Evolutionary conservation across 2,888 invertebrate genomes (phyloP), one percentile per base, ranked within the genome.

Genomic region (Nowickia ferox): DNA sequence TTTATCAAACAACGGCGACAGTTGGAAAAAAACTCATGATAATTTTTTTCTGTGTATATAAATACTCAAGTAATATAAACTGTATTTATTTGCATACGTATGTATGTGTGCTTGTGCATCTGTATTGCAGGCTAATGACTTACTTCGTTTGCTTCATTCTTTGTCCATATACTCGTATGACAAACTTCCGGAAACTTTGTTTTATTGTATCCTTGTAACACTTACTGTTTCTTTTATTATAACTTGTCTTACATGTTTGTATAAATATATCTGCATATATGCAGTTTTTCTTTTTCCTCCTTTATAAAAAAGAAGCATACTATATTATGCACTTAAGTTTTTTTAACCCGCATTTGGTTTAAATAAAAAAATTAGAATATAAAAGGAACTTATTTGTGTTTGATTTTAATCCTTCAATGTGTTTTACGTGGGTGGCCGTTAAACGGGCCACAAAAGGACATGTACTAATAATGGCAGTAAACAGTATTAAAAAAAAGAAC

Each of bases 141-240:
- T 83, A 77, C 76, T 77, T 77, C 66, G 59, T 83, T 61, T 77
- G 77, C 44, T 44, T 65, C 72, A 42, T 77, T 57, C 48, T 65
- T 65, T 30, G 63, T 79, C 79, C 63, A 79, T 77, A 77, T 72
- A 30, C 6, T n/a, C n/a, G n/a, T n/a, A n/a, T n/a, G 53, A 61
- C 53, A 77, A 83, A 83, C 77, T 83, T 83, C 83, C 83, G 71
- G 77, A 65, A 83, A 77, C 77, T 77, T 77, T 59, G 65, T 59
- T 83, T 76, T 72, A 83, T 83, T 83, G 59, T 63, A 83, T 83
- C 83, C 83, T 83, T 83, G 83, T 83, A 83, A 83, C 83, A 83
- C 83, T 77, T 83, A 71, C 71, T 66, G 71, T 17, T 66, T 83
- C 30, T 30, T 83, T 83, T 77, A 65, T 71, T 77, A 72, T 13